These are phyloP conservation scores for Mythimna albipuncta DNA, from an alignment of 2,888 invertebrate genomes.

Conservation along the genomic window DNA sequence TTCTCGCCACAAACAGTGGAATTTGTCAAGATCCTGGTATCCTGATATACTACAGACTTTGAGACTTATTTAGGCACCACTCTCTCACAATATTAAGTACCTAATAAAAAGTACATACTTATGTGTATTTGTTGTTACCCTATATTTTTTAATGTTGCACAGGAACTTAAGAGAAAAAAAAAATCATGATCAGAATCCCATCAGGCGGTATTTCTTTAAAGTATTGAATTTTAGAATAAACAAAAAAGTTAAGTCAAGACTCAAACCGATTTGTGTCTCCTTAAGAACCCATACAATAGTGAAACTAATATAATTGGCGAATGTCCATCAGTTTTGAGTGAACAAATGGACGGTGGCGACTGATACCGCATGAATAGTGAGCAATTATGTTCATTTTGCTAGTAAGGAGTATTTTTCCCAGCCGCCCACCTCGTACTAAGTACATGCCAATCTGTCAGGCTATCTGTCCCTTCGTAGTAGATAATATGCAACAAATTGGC, in stretches of 20 bases:
- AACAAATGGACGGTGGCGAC: conserved; percentile 36
- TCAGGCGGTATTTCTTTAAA: not conserved
- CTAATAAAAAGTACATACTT: too few species aligned
- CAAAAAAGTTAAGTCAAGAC: not conserved
- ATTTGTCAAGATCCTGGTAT: too few species aligned
- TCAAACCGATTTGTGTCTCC: not conserved
- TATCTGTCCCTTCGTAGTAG: conserved; percentile 75
- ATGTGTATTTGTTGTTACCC: too few species aligned
- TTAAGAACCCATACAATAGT: conserved; percentile 7
- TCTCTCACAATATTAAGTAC: too few species aligned
- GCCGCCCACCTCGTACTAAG: conserved; percentile 72
- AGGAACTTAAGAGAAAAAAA: too few species aligned
- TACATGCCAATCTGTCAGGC: conserved; percentile 81
- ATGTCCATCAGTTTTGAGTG: conserved; percentile 45
- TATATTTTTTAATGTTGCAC: too few species aligned
- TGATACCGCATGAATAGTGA: conserved; percentile 53
- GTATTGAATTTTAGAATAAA: not conserved
- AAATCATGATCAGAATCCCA: not conserved
- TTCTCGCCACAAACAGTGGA: too few species aligned
- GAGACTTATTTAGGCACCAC: too few species aligned
- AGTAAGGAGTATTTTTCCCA: conserved; percentile 70
- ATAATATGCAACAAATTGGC: conserved; percentile 87
- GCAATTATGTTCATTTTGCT: conserved; percentile 63
- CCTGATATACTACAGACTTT: too few species aligned
- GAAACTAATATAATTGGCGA: conserved; percentile 49